These are phyloP conservation scores for Psettodes erumei DNA, from an alignment of 2,113 vertebrate genomes.

Conservation along the genomic window DNA sequence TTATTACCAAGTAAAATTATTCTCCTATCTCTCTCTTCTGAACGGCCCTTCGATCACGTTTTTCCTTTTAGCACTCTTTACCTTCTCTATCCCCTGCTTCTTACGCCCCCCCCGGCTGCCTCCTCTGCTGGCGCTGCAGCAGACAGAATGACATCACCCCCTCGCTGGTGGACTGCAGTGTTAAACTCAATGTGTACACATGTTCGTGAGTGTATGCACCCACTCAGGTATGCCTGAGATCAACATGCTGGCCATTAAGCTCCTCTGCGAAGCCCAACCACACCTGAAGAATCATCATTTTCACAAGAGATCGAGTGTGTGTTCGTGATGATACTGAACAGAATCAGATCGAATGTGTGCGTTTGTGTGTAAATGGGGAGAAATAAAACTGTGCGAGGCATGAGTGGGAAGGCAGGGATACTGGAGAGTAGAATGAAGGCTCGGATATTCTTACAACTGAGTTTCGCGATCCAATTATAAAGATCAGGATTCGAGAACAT, in stretches of 20 bases:
- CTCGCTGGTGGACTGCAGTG: slow-evolving; percentile 75
- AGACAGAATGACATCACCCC: slow-evolving; percentile 82
- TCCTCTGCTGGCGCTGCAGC: slow-evolving; percentile 74
- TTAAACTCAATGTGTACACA: slow-evolving; percentile 53
- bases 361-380: not conserved
- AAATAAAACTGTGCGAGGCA: slow-evolving; percentile 2
- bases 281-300: slow-evolving; percentile 16
- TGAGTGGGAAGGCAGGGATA: not conserved
- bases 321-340: slow-evolving; percentile 5
- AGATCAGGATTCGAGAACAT: slow-evolving; percentile 9
- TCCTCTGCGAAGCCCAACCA: not conserved
- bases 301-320: not conserved
- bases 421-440: not conserved
- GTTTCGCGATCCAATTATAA: slow-evolving; percentile 1
- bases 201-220: slow-evolving; percentile 10
- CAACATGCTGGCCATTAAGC: not conserved
- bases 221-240: not conserved
- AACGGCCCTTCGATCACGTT: slow-evolving; percentile 28
- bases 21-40: slow-evolving; percentile 36
- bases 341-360: slow-evolving; percentile 1
- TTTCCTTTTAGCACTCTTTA: slow-evolving; percentile 41
- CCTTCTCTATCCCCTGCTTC: slow-evolving; percentile 9
- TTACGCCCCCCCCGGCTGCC: slow-evolving; percentile 27
- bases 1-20: slow-evolving; percentile 54
- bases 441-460: not conserved